These are phyloP conservation scores for Drosophila varians DNA, from an alignment of 1,140 invertebrate genomes.

Conservation along the genomic window DNA sequence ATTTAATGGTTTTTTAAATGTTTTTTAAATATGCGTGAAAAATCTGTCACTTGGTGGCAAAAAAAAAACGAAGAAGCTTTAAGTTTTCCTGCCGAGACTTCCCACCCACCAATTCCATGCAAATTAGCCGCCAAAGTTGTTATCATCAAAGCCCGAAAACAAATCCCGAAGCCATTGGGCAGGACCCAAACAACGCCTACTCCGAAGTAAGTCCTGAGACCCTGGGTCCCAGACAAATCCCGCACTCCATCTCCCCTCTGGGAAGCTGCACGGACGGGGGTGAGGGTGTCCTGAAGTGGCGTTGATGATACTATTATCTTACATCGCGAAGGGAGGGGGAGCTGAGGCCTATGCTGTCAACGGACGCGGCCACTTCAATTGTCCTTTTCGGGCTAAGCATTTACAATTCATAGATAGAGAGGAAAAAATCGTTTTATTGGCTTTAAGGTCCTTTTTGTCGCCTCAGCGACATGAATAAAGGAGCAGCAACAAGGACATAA, in stretches of 20 bases:
- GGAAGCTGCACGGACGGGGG: background rate
- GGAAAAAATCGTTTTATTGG: constrained; percentile 83
- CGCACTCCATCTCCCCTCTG: constrained; percentile 2
- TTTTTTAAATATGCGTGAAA: constrained; percentile 82
- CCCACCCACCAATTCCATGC: constrained; percentile 39
- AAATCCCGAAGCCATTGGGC: constrained; percentile 48
- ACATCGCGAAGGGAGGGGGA: constrained; percentile 58
- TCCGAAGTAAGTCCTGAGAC: constrained; percentile 48
- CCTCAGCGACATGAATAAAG: constrained; percentile 60
- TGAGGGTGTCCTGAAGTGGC: constrained; percentile 42
- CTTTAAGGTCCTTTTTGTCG: constrained; percentile 80
- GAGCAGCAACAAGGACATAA: constrained; percentile 63
- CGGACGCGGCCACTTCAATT: constrained; percentile 65
- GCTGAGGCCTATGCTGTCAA: constrained; percentile 59
- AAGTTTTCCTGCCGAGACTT: constrained; percentile 47
- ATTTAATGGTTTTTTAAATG: constrained; percentile 83
- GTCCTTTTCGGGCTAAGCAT: constrained; percentile 62
- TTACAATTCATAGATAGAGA: constrained; percentile 77
- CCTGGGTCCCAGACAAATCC: constrained; percentile 46
- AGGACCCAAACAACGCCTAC: constrained; percentile 62
- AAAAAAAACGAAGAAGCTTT: constrained; percentile 49
- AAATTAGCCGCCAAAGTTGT: constrained; percentile 70
- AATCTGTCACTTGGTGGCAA: constrained; percentile 58
- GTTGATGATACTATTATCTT: constrained; percentile 84
- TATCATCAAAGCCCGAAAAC: constrained; percentile 57